Evolutionary conservation across 92 coral and sea anemone species (phyloP).

Genomic region (Palythoa caribaeorum): DNA sequence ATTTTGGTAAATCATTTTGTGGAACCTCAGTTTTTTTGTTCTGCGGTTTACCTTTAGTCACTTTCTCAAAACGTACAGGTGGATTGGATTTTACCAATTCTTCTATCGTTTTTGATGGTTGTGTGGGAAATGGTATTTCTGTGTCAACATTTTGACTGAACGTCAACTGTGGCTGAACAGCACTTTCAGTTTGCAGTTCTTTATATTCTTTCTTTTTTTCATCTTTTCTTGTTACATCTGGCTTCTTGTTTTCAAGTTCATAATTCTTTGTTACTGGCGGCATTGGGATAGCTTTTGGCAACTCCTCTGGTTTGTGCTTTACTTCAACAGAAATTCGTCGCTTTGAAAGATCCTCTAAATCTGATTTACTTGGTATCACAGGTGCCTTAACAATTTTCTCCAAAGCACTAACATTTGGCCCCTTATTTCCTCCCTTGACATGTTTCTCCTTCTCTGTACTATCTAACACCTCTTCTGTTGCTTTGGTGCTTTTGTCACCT

Average conservation of each 20-base stretch:
- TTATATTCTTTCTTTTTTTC: slow-evolving; percentile 6
- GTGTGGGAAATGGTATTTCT: not conserved
- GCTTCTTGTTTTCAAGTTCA: not conserved
- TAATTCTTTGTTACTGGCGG: slow-evolving; percentile 11
- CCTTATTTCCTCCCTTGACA: not conserved
- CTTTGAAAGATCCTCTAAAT: slow-evolving; percentile 27
- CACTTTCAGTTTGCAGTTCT: not conserved
- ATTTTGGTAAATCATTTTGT: slow-evolving; percentile 16
- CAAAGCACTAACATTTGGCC: not conserved
- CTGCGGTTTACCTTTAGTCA: not conserved
- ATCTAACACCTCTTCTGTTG: not conserved
- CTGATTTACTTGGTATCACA: slow-evolving; percentile 1
- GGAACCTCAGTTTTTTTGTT: slow-evolving; percentile 6
- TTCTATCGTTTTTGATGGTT: slow-evolving; percentile 38
- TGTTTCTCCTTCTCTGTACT: not conserved
- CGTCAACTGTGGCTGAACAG: slow-evolving; percentile 2
- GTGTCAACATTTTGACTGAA: slow-evolving; percentile 22
- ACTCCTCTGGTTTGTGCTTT: slow-evolving; percentile 26
- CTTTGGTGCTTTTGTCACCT: not conserved
- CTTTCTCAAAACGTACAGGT: slow-evolving; percentile 10
- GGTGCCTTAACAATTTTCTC: not conserved
- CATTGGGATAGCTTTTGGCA: slow-evolving; percentile 18
- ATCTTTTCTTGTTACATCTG: not conserved
- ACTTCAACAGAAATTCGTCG: slow-evolving; percentile 42
- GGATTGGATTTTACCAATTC: slow-evolving; percentile 34